These are phyloP conservation scores for Megathymus violae DNA, from an alignment of 1,140 invertebrate species.

Conservation along the genomic window DNA sequence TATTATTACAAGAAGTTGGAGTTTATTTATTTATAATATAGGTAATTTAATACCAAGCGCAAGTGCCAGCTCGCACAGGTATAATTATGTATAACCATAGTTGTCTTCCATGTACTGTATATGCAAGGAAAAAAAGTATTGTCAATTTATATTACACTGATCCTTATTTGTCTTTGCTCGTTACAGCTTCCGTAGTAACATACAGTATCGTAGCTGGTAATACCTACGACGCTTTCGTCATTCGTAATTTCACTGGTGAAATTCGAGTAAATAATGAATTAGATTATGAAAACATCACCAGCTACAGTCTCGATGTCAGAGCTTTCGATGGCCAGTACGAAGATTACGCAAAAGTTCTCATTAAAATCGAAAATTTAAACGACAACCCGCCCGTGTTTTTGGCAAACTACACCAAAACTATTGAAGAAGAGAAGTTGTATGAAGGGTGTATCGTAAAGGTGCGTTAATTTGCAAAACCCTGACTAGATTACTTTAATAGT, in stretches of 20 bases:
- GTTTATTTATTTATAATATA: too few relatives aligned
- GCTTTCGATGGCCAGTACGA: constrained; percentile 92
- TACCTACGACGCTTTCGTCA: constrained; percentile 90
- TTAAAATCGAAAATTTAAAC: constrained; percentile 92
- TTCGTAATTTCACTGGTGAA: constrained; percentile 91
- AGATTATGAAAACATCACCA: constrained; percentile 93
- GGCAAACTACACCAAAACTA: constrained; percentile 87
- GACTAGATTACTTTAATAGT: too few relatives aligned
- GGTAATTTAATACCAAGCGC: too few relatives aligned
- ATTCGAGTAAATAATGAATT: constrained; percentile 89
- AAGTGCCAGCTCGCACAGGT: too few relatives aligned
- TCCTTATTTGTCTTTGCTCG: too few relatives aligned
- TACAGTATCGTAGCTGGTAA: constrained; percentile 93
- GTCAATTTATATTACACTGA: too few relatives aligned
- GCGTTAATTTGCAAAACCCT: too few relatives aligned
- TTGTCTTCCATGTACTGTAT: too few relatives aligned
- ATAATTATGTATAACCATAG: too few relatives aligned
- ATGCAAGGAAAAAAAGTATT: too few relatives aligned
- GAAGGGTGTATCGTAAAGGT: constrained; percentile 87
- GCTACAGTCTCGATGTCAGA: constrained; percentile 90
- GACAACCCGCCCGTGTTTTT: constrained; percentile 92
- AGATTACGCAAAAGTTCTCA: constrained; percentile 89
- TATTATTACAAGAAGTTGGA: too few relatives aligned
- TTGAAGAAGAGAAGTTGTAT: constrained; percentile 87
- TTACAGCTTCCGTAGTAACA: constrained; percentile 88